Base-by-base conservation (phyloP, 2,113 vertebrate genomes). In the Triplophysa rosa region DNA sequence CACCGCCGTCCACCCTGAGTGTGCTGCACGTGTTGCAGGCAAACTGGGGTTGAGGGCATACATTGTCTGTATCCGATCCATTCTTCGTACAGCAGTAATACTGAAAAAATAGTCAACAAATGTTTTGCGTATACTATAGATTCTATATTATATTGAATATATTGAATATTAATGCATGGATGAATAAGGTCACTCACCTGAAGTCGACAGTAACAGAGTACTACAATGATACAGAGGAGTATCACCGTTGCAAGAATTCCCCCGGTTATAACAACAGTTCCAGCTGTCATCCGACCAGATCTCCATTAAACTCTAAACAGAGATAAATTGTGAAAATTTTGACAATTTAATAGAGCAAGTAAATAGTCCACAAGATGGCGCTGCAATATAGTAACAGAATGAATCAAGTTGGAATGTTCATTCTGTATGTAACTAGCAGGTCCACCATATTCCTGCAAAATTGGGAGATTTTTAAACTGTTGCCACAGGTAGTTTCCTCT, bases 251-350 rank as follows among this genome's bases (percentile, higher is more conserved):
- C 98, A 91, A 99, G 96, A 92, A 99, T 98, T 95, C 98, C 98
- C 89, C 98, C 98, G 37, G 97, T 98, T 94, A 99, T 99, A 90
- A 99, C 98, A 91, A 99, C 98, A 88, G 98, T 99, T 97, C 98
- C 98, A 87, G 98, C 98, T 95, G 97, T 98, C 98, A 99, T 99
- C 94, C 98, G 97, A 95, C 94, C 98, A 89, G 87, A 88, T 95
- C 96, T 95, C 98, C 97, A 99, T 99, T 93, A 95, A 99, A 95
- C 95, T 95, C 95, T 58, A 21, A 21, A 58, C n/a, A 58, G n/a
- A 58, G 54, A 58, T 2, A 9, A 58, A n/a, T 58, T 58, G 19
- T n/a, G n/a, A 58, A n/a, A 10, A 9, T 58, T 56, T 7, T 9
- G 8, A 58, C 8, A 58, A 14, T 12, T 49, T 19, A n/a, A 54